A percentile compares a stretch with the other conserved stretches of the same genome.
These are phyloP conservation scores for Cyanistes caeruleus DNA, from an alignment of 2,113 vertebrate genomes.

Conservation along the genomic window DNA sequence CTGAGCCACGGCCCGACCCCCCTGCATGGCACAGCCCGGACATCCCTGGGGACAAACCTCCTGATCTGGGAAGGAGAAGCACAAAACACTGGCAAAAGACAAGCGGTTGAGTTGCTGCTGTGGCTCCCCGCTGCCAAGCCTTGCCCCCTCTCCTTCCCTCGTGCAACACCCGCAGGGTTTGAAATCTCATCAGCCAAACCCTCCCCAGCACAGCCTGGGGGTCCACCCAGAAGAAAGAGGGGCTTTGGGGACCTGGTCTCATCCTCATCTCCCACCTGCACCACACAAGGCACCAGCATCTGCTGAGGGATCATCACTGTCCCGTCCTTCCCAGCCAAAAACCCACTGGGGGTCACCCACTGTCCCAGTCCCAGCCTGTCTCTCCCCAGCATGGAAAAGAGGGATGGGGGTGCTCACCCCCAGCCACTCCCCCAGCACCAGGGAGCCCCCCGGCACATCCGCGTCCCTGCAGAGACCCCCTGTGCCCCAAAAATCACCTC, in stretches of 20 bases:
- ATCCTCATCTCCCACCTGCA: accelerated
- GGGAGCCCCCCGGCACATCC: accelerated
- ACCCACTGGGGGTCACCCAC: neutral
- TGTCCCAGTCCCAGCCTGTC: neutral
- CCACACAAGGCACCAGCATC: neutral
- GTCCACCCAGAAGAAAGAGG: neutral
- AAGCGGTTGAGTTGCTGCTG: neutral
- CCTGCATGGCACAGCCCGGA: accelerated
- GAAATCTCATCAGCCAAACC: neutral
- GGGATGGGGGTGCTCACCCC: accelerated
- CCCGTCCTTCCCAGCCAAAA: neutral
- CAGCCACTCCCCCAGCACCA: neutral
- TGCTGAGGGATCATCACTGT: neutral
- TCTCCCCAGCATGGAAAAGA: accelerated
- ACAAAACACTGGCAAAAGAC: neutral
- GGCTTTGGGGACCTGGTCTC: neutral
- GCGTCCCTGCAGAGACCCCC: accelerated
- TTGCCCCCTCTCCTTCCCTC: constrained; percentile 7
- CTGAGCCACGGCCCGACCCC: accelerated
- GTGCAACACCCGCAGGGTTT: neutral
- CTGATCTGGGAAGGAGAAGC: neutral
- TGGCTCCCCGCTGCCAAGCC: neutral
- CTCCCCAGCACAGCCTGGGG: neutral
- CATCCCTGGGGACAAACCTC: neutral
- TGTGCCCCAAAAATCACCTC: neutral